phyloP scores from a whole-genome alignment of 2,797 vertebrate species.

The Cirrhinus mrigala region DNA sequence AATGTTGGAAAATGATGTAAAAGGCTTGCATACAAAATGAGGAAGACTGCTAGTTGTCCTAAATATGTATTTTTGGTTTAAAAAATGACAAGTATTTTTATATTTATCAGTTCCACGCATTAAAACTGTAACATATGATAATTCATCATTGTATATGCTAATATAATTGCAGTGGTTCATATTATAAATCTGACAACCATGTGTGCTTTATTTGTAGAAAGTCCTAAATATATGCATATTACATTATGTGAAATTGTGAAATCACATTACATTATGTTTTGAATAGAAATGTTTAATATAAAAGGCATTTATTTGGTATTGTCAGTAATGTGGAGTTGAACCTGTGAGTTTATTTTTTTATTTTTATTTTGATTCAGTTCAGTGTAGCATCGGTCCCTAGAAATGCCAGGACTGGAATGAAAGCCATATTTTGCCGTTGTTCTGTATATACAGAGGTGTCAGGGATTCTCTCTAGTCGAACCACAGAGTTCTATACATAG shows the following conservation, averaged over 20 bases:
- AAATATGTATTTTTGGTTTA: background rate
- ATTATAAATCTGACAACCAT: background rate
- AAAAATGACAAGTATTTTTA: background rate
- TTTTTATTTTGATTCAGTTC: background rate
- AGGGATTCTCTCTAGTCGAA: background rate
- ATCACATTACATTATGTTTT: background rate
- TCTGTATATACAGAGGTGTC: background rate
- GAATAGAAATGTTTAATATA: background rate
- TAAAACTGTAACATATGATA: background rate
- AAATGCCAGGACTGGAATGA: background rate
- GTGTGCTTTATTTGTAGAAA: background rate
- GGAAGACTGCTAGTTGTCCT: background rate
- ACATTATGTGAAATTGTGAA: no score
- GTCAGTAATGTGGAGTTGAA: background rate
- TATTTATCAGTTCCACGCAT: background rate
- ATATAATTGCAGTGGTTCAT: background rate
- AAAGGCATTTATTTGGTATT: background rate
- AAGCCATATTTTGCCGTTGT: background rate
- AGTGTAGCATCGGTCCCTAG: background rate
- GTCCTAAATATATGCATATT: background rate
- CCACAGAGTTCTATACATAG: constrained; percentile 1
- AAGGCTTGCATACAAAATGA: background rate
- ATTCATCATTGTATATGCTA: background rate
- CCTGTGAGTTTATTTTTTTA: background rate
- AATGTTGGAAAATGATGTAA: background rate